phyloP scores from a whole-genome alignment of 2,797 vertebrate species.

The Poecilia wingei region DNA sequence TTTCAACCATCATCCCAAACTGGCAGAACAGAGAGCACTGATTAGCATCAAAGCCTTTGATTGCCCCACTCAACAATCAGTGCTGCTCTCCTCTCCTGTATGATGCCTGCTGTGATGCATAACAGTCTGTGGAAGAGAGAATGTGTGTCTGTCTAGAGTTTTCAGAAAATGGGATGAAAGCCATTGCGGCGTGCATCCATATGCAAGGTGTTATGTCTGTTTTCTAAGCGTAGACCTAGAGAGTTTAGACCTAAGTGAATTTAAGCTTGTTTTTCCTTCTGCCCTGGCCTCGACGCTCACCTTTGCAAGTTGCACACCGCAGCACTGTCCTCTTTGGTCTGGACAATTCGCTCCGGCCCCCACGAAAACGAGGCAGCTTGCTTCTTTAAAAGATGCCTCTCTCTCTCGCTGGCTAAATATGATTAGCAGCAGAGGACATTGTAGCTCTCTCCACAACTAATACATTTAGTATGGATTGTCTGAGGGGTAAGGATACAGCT shows the following conservation, averaged over 20 bases:
- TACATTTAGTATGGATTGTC: constrained; percentile 82
- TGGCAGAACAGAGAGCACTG: constrained; percentile 70
- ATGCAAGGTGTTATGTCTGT: constrained; percentile 7
- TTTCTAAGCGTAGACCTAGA: constrained; percentile 3
- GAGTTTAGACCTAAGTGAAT: constrained; percentile 26
- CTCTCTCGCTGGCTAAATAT: constrained; percentile 69
- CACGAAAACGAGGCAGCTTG: constrained; percentile 52
- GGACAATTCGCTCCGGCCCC: constrained; percentile 53
- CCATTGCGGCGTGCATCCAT: neutral
- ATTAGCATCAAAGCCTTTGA: constrained; percentile 83
- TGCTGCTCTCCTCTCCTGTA: constrained; percentile 58
- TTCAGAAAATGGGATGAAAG: constrained; percentile 20
- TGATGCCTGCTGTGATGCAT: constrained; percentile 57
- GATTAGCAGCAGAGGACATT: constrained; percentile 82
- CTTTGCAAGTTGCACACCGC: constrained; percentile 49
- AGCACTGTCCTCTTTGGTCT: constrained; percentile 42
- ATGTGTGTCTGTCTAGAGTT: constrained; percentile 8
- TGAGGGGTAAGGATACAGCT: constrained; percentile 77
- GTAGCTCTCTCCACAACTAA: constrained; percentile 81
- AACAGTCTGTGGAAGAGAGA: constrained; percentile 13
- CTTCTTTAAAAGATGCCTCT: constrained; percentile 72
- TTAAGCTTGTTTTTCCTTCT: constrained; percentile 29
- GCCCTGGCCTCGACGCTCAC: constrained; percentile 25
- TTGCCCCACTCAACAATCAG: constrained; percentile 82
- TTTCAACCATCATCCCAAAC: constrained; percentile 66